Percentiles rank a stretch among this genome's conserved stretches.
These are phyloP conservation scores for Pseudomugil tenellus DNA, from an alignment of 2,797 vertebrate species.

Conservation along the genomic window DNA sequence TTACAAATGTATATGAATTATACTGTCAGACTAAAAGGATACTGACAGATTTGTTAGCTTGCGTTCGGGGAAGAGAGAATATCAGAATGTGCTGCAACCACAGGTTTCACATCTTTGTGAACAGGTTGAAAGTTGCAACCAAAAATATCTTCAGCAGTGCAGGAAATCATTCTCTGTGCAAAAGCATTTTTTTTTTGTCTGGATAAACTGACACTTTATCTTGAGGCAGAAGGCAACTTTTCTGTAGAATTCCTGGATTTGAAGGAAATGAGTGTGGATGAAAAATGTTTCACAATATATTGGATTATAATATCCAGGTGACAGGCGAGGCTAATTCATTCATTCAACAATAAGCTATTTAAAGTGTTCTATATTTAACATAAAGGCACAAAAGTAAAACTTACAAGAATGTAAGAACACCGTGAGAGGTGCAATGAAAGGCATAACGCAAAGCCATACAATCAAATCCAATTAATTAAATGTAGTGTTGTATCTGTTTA, in stretches of 20 bases:
- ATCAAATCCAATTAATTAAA: no score
- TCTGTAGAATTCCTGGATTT: neutral
- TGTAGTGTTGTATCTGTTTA: no score
- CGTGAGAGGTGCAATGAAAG: no score
- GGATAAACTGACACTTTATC: neutral
- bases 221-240: neutral
- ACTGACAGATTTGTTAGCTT: neutral
- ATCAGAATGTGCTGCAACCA: neutral
- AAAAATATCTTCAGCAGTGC: slow-evolving; percentile 8
- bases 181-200: neutral
- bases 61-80: neutral
- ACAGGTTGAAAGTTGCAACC: neutral
- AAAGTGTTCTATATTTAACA: no score
- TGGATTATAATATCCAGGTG: no score
- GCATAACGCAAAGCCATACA: no score
- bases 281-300: neutral
- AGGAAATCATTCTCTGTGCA: neutral
- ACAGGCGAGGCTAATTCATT: no score
- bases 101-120: slow-evolving; percentile 4
- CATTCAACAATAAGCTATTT: no score
- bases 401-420: no score
- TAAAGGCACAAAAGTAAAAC: no score
- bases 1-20: neutral
- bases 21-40: neutral
- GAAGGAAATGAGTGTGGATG: neutral